phyloP scores from a whole-genome alignment of 2,113 vertebrate genomes.

The Eulemur macaco region DNA sequence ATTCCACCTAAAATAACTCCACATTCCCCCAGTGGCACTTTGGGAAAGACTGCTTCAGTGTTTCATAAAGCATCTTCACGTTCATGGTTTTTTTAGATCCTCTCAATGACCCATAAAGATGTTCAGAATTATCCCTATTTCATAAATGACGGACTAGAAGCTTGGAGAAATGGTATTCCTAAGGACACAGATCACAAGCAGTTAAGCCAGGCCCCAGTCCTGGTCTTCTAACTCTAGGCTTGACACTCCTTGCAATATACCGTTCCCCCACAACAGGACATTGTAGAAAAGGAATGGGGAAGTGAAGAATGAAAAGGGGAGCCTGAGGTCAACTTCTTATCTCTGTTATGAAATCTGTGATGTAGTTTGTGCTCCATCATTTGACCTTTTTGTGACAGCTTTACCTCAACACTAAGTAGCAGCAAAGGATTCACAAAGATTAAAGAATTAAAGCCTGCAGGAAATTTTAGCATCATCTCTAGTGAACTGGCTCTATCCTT shows the following conservation, averaged over 20 bases:
- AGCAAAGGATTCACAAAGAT: neutral
- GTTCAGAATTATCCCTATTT: neutral
- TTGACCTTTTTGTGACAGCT: constrained; percentile 9
- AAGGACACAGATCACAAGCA: neutral
- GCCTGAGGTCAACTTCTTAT: neutral
- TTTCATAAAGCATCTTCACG: constrained; percentile 3
- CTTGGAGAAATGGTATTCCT: neutral
- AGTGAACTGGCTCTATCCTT: neutral
- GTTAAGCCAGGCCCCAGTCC: neutral
- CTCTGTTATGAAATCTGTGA: neutral
- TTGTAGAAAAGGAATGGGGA: neutral
- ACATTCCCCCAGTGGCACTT: neutral
- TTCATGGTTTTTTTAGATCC: neutral
- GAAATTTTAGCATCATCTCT: constrained; percentile 6
- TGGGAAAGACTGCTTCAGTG: neutral
- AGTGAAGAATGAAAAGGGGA: neutral
- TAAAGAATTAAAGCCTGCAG: neutral
- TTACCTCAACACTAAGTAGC: neutral
- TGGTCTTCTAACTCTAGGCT: neutral
- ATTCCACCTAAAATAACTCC: neutral
- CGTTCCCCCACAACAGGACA: neutral
- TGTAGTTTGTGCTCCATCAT: neutral
- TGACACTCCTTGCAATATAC: neutral
- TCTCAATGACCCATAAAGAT: neutral
- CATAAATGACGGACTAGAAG: neutral